These are phyloP conservation scores for Bufo bufo DNA, from an alignment of 2,113 vertebrate genomes.

Conservation along the genomic window DNA sequence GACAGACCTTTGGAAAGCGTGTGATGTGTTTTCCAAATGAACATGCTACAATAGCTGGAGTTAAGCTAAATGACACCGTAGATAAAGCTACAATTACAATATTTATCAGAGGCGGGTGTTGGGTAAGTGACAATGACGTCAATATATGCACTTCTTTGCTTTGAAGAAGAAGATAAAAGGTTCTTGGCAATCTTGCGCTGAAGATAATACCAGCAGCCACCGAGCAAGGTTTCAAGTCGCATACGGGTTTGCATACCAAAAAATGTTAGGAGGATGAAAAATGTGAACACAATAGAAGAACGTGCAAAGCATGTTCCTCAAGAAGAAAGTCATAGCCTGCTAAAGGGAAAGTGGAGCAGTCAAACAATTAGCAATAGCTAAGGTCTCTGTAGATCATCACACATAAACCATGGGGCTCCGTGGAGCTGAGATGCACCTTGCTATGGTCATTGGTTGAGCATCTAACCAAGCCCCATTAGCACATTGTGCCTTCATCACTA, in stretches of 20 bases:
- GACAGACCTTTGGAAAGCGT: background rate
- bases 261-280: background rate
- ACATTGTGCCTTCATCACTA: too few species aligned
- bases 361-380: too few species aligned
- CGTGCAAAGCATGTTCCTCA: too few species aligned
- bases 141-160: background rate
- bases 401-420: too few species aligned
- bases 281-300: background rate
- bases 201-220: background rate
- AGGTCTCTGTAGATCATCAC: too few species aligned
- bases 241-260: slow-evolving; percentile 1
- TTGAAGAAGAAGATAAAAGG: slow-evolving; percentile 38
- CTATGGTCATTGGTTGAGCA: too few species aligned
- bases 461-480: too few species aligned
- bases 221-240: background rate
- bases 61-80: background rate
- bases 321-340: too few species aligned
- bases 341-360: too few species aligned
- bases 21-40: background rate
- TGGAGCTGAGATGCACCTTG: too few species aligned
- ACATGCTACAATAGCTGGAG: background rate
- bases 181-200: background rate
- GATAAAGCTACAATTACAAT: slow-evolving; percentile 20
- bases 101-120: background rate
- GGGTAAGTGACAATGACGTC: background rate